phyloP scores from a whole-genome alignment of 2,113 vertebrate genomes.

The Pavo muticus region DNA sequence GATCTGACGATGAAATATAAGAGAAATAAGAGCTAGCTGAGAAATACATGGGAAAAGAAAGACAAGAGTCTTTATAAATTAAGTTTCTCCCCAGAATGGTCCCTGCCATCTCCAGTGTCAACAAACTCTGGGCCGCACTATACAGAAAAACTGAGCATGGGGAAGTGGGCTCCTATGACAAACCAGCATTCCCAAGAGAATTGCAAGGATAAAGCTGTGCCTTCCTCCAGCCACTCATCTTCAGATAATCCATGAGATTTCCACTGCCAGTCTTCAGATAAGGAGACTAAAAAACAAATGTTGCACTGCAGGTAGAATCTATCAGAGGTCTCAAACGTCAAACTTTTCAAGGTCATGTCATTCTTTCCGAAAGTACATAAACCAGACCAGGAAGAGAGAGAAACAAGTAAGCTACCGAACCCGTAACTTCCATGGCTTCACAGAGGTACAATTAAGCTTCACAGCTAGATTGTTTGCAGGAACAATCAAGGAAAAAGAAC shows the following conservation, averaged over 20 bases:
- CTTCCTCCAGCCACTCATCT: neutral
- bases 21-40: neutral
- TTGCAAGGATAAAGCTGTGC: neutral
- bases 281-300: neutral
- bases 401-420: neutral
- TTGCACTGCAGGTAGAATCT: neutral
- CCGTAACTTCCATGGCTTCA: neutral
- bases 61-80: neutral
- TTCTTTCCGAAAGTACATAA: neutral
- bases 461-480: too few relatives aligned
- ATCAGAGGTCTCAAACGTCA: neutral
- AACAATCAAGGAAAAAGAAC: neutral
- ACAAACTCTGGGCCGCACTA: neutral
- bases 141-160: neutral
- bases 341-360: neutral
- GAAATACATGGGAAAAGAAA: neutral
- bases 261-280: neutral
- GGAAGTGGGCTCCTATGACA: accelerated
- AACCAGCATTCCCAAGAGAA: neutral
- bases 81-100: neutral
- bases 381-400: neutral
- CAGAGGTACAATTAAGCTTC: neutral
- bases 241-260: neutral
- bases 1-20: neutral
- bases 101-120: neutral